Base-by-base conservation (phyloP, 1,140 invertebrate species). In the Muscidifurax raptorellus region DNA sequence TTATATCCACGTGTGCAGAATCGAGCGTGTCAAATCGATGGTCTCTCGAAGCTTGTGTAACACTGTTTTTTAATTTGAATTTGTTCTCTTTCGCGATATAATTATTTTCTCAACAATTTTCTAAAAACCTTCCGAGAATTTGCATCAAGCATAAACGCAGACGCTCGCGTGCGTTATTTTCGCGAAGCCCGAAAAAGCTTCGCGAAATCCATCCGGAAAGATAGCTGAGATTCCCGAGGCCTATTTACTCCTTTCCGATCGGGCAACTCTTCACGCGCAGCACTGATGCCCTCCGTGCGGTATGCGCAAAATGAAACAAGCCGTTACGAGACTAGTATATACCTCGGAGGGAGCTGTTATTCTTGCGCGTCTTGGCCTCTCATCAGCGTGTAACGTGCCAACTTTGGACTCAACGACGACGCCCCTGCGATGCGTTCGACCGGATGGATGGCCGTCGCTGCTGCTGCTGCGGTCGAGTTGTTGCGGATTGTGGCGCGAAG, bases 191-290 rank as follows among this genome's bases (percentile, higher is more conserved):
- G 72, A 82, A 82, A 82, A 82, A 82, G 81, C 81, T 72, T 67
- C 15, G 32, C 25, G 7, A 15, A 30, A 71, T 82, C 81, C 59
- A 69, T 67, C 74, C 64, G 67, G 76, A 27, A 77, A n/a, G 28
- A 84, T 84, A 7, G 66, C 67, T 79, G 44, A 71, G 25, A 79
- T 79, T 84, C 76, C 22, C 76, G 30, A 79, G 76, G 13, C 67
- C 72, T 84, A 84, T 84, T 84, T 84, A 84, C 77, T 84, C 67
- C 76, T 79, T 79, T 84, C 66, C 82, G 28, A 84, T 84, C 67
- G 74, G 25, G 6, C 77, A n/a, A 66, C 74, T n/a, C 2, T 10
- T 69, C 7, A 27, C 28, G 67, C 22, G 44, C 28, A n/a, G 44
- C 28, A n/a, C 40, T 28, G 12, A 79, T 84, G 32, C 22, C n/a